These are phyloP conservation scores for Alcis repandata DNA, from an alignment of 2,888 invertebrate genomes.

Conservation along the genomic window DNA sequence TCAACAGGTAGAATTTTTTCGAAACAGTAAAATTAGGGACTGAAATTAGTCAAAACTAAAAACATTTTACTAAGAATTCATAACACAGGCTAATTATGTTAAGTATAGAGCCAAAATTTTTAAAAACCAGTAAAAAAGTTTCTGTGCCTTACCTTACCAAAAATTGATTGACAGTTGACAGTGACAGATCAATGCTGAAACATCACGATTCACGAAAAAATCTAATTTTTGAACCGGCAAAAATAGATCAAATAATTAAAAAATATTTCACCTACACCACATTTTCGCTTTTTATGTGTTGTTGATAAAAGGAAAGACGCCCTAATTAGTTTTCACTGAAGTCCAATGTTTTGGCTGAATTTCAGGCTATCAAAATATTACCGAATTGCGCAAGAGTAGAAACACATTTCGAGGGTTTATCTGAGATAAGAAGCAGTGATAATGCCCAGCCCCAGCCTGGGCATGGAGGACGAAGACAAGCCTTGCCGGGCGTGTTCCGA, in stretches of 20 bases:
- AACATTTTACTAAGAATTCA: no score
- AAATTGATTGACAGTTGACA: background rate
- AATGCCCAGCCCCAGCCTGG: conserved; percentile 72
- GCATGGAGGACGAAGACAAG: conserved; percentile 77
- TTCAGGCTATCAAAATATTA: conserved; percentile 6
- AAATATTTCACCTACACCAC: background rate
- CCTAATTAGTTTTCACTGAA: background rate
- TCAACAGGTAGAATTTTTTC: no score
- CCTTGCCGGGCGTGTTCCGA: conserved; percentile 91
- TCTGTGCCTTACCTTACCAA: no score
- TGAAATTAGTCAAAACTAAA: no score
- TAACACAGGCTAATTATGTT: no score
- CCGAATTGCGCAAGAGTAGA: conserved; percentile 60
- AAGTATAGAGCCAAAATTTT: no score
- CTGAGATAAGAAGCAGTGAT: conserved; percentile 47
- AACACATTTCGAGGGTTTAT: conserved; percentile 53
- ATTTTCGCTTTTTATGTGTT: conserved; percentile 5
- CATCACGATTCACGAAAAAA: conserved; percentile 2
- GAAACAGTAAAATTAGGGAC: no score
- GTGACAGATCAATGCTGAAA: background rate
- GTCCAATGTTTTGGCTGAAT: conserved; percentile 2
- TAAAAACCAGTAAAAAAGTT: background rate
- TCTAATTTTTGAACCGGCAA: conserved; percentile 16
- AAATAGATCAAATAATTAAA: no score
- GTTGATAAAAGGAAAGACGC: background rate